Base-by-base conservation (phyloP, 2,888 invertebrate species). In the Xestia xanthographa region DNA sequence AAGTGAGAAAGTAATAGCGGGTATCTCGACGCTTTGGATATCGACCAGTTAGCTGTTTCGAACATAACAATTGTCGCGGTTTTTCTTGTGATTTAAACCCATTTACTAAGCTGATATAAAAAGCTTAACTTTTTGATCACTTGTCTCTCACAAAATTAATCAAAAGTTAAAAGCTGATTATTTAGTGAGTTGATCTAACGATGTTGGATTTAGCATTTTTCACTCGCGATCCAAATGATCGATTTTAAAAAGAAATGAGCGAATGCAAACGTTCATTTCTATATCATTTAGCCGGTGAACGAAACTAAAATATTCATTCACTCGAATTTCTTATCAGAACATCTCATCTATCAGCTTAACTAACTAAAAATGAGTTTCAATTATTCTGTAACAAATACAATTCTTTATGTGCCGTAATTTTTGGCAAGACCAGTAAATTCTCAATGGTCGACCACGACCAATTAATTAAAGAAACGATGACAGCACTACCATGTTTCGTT, bases 401-500 rank as follows among this genome's bases (percentile, higher is more conserved):
- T 9, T 9, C 9, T 50, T 3, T 22, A 22, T 50, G 11, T 50
- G 11, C n/a, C 14, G 26, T 14, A 5, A 26, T 56, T 14, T 5
- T 53, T 53, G n/a, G 53, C 6, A 66, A 62, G 17, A 56, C 26
- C 22, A 29, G 17, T 62, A 14, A 50, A 43, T 66, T 66, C 60
- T 20, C 17, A 22, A 62, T 58, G 34, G 45, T 26, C 34, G 6
- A 58, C 34, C 29, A 53, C 14, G 6, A 1, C 6, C 38, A 75
- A 41, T 60, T 22, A 41, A 58, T 20, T 48, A 66, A 34, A 66
- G 22, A 11, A 45, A 66, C 11, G n/a, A 63, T 12, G 75, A 34
- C 74, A 50, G n/a, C n/a, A n/a, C n/a, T n/a, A 1, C 26, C 9
- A 43, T 68, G 20, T 72, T 68, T 72, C 56, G 22, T 65, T 63